These are phyloP conservation scores for Chaetodon trifascialis DNA, from an alignment of 2,113 vertebrate species.

Conservation along the genomic window DNA sequence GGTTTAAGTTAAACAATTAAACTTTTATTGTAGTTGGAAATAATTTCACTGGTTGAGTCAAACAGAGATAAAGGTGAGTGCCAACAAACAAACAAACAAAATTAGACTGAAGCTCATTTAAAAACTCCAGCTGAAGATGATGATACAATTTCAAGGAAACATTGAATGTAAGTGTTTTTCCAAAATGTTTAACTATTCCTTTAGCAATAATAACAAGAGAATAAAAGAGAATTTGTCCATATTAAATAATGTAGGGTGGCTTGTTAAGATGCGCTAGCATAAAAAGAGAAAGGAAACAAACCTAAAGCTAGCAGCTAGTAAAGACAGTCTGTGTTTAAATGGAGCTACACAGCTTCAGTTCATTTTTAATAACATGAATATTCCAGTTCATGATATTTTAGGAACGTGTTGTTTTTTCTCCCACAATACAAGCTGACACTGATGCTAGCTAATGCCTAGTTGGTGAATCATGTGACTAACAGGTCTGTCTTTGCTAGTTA, in stretches of 20 bases:
- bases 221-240: not conserved
- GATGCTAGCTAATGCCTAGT: not conserved
- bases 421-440: not conserved
- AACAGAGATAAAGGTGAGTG: not conserved
- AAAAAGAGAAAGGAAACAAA: not conserved
- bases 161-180: too few relatives aligned
- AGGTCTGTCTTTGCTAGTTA: not conserved
- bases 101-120: not conserved
- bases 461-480: not conserved
- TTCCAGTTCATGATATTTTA: not conserved
- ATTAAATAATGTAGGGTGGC: not conserved
- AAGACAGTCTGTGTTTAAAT: not conserved
- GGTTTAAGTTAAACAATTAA: not conserved
- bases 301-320: not conserved
- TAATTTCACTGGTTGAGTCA: constrained; percentile 2
- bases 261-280: not conserved
- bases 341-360: not conserved
- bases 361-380: not conserved
- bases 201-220: too few relatives aligned
- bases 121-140: not conserved
- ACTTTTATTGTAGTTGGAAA: not conserved
- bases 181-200: too few relatives aligned
- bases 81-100: not conserved
- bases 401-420: not conserved
- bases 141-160: not conserved